A percentile compares a stretch with the other conserved stretches of the same genome.
Evolutionary conservation across 2,888 invertebrate species (phyloP).

Genomic region (Darwinula stevensoni): DNA sequence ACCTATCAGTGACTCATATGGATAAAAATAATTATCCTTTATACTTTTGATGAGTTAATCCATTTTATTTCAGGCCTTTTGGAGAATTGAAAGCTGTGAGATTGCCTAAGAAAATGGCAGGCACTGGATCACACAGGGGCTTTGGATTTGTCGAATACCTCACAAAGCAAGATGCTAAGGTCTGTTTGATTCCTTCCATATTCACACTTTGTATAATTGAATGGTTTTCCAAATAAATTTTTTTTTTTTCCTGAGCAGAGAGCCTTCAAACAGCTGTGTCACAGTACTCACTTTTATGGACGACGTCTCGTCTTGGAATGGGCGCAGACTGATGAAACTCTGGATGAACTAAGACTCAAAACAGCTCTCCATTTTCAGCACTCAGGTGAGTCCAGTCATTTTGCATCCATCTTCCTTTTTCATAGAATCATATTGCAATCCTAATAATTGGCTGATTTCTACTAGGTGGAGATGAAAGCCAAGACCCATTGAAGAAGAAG

Average conservation of each 20-base stretch:
- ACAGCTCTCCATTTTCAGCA: neutral
- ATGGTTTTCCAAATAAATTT: too few species aligned
- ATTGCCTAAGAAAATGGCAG: conserved; percentile 61
- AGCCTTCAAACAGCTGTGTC: conserved; percentile 71
- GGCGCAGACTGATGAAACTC: conserved; percentile 42
- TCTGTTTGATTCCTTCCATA: too few species aligned
- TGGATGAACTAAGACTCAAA: conserved; percentile 15
- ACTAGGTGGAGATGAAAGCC: too few species aligned
- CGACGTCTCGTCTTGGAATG: conserved; percentile 80
- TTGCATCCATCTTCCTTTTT: too few species aligned
- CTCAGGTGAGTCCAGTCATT: too few species aligned
- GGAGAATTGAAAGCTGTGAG: conserved; percentile 70
- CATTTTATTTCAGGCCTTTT: conserved; percentile 35
- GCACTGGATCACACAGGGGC: conserved; percentile 56
- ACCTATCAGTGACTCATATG: conserved; percentile 1
- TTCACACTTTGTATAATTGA: too few species aligned
- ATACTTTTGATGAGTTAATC: conserved; percentile 4
- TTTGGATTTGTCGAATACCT: conserved; percentile 88
- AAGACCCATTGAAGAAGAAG: too few species aligned
- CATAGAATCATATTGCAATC: too few species aligned
- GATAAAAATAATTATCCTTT: neutral
- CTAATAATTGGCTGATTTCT: too few species aligned
- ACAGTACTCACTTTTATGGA: conserved; percentile 93
- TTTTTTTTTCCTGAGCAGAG: too few species aligned
- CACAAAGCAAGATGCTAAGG: conserved; percentile 69